phyloP scores from a whole-genome alignment of 1,140 invertebrate species.

The Drosophila leontia region DNA sequence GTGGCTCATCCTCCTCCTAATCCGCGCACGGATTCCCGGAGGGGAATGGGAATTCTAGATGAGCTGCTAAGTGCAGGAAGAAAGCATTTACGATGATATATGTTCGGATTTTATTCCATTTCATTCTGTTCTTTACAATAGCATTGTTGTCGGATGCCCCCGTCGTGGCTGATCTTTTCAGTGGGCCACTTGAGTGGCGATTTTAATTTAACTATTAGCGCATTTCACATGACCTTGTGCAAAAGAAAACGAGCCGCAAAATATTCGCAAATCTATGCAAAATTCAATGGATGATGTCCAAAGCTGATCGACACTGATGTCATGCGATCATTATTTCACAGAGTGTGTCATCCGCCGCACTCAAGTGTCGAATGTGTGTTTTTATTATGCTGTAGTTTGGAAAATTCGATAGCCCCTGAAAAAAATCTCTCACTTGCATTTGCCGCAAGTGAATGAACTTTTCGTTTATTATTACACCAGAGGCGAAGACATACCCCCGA shows the following conservation, averaged over 20 bases:
- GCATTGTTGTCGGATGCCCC: conserved; percentile 32
- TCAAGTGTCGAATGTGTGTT: background rate
- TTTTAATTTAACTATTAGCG: conserved; percentile 68
- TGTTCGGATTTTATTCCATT: conserved; percentile 19
- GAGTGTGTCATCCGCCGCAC: conserved; percentile 53
- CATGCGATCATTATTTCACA: conserved; percentile 51
- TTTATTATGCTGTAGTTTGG: conserved; percentile 7
- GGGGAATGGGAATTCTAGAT: conserved; percentile 20
- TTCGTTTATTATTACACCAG: conserved; percentile 59
- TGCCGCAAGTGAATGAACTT: conserved; percentile 71
- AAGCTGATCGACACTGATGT: conserved; percentile 69
- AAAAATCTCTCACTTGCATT: conserved; percentile 2
- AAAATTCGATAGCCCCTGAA: conserved; percentile 45
- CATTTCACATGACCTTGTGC: conserved; percentile 52
- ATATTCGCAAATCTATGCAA: conserved; percentile 19
- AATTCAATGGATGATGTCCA: conserved; percentile 15
- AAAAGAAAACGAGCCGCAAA: conserved; percentile 6
- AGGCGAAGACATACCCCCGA: conserved; percentile 19
- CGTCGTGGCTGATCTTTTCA: conserved; percentile 50
- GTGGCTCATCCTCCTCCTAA: conserved; percentile 71
- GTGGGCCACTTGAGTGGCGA: conserved; percentile 61
- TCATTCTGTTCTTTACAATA: conserved; percentile 16
- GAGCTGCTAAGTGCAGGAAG: conserved; percentile 74
- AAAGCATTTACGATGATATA: conserved; percentile 74
- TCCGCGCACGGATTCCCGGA: conserved; percentile 30